Evolutionary conservation across 2,113 vertebrate genomes (phyloP).

Genomic region (Brachypteracias leptosomus): DNA sequence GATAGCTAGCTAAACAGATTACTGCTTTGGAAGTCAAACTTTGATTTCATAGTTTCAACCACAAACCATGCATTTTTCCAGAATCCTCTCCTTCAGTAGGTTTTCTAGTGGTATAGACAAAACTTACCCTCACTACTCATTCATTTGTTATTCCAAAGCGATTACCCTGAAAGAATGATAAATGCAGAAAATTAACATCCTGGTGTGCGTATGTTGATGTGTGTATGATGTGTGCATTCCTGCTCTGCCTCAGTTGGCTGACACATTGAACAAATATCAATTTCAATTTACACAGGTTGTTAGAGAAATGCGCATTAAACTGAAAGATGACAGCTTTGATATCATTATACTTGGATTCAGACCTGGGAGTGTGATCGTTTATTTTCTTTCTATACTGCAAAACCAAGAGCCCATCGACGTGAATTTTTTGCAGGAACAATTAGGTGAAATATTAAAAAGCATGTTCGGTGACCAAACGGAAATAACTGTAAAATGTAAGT

Average conservation of each 20-base stretch:
- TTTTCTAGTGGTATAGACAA: background rate
- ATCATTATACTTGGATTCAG: constrained; percentile 28
- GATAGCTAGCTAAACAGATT: background rate
- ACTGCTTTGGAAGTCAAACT: background rate
- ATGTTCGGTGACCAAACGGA: background rate
- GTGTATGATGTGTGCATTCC: background rate
- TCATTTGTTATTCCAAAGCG: background rate
- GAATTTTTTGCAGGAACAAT: background rate
- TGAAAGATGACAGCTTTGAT: background rate
- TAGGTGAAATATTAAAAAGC: background rate
- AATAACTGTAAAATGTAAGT: constrained; percentile 34
- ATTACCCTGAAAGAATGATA: background rate
- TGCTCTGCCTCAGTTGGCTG: background rate
- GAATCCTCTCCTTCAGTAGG: background rate
- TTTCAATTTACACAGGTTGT: constrained; percentile 52
- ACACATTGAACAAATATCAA: background rate
- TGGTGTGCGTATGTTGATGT: background rate
- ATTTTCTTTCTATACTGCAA: constrained; percentile 36
- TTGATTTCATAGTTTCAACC: background rate
- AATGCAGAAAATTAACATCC: background rate
- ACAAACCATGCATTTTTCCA: background rate
- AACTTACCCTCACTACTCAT: background rate
- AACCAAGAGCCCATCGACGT: background rate
- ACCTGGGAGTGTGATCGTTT: constrained; percentile 17
- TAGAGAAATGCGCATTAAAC: background rate